These are phyloP conservation scores for Gymnarchus niloticus DNA, from an alignment of 2,113 vertebrate genomes.

Conservation along the genomic window DNA sequence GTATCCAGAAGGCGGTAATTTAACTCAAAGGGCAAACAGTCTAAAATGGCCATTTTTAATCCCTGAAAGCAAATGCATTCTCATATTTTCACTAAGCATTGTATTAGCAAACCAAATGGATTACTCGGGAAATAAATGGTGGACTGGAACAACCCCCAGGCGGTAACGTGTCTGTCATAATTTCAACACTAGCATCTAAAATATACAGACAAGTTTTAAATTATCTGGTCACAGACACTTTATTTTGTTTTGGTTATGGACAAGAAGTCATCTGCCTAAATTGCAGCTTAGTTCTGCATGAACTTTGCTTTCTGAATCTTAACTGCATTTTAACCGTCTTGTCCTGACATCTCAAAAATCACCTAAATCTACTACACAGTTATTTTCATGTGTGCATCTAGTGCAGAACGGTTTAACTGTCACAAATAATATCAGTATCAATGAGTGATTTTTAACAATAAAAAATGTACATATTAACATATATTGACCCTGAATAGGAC, in stretches of 20 bases:
- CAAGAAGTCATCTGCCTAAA: neutral
- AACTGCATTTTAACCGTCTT: neutral
- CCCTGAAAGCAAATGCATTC: slow-evolving; percentile 2
- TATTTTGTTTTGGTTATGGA: neutral
- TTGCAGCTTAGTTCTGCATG: neutral
- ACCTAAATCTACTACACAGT: neutral
- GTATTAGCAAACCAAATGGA: neutral
- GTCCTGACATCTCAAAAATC: neutral
- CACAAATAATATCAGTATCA: neutral
- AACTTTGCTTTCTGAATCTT: neutral
- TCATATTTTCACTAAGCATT: neutral
- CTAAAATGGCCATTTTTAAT: neutral
- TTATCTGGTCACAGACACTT: neutral
- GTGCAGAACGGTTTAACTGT: neutral
- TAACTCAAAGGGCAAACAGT: neutral
- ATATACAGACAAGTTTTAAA: neutral
- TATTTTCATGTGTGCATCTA: neutral
- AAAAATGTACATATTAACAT: neutral
- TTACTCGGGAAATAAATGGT: neutral
- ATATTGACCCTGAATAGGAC: neutral
- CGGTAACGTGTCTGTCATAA: neutral
- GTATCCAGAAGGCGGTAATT: neutral
- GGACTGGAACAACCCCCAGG: neutral
- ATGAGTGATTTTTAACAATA: neutral
- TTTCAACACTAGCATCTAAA: neutral